phyloP scores from a whole-genome alignment of 2,888 invertebrate species.

The Nomada ferruginata region DNA sequence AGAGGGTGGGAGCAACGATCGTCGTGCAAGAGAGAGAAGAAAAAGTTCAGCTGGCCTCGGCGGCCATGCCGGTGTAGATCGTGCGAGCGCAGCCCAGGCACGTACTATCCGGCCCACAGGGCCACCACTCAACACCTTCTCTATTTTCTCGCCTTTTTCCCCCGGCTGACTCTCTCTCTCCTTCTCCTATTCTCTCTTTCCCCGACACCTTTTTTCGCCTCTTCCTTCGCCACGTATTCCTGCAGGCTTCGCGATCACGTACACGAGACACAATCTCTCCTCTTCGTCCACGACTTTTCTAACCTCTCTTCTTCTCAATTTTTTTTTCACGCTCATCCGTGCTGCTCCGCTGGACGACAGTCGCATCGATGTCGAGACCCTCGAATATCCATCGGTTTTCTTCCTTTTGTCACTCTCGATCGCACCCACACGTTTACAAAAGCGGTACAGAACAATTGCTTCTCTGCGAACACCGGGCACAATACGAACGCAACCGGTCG shows the following conservation, averaged over 20 bases:
- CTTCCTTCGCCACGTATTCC: constrained; percentile 32
- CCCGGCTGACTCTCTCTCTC: constrained; percentile 12
- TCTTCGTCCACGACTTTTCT: constrained; percentile 17
- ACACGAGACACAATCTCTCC: constrained; percentile 25
- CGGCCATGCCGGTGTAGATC: constrained; percentile 80
- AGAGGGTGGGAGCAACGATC: constrained; percentile 45
- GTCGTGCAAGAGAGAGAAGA: constrained; percentile 62
- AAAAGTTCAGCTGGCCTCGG: constrained; percentile 82
- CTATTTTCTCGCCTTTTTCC: constrained; percentile 49
- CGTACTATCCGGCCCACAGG: constrained; percentile 59
- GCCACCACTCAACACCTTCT: constrained; percentile 63
- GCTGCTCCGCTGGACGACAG: constrained; percentile 31
- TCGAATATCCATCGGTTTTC: constrained; percentile 41
- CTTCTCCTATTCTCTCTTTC: constrained; percentile 10
- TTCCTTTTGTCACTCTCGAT: constrained; percentile 20
- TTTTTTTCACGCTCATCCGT: constrained; percentile 35
- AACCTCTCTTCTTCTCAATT: constrained; percentile 45
- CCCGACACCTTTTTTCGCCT: constrained; percentile 16
- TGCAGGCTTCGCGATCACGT: constrained; percentile 33
- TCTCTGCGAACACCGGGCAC: constrained; percentile 11
- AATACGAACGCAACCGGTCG: background rate
- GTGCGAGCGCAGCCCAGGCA: constrained; percentile 70
- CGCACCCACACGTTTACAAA: constrained; percentile 4
- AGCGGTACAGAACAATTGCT: background rate
- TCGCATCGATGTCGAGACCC: constrained; percentile 18